phyloP scores from a whole-genome alignment of 2,797 vertebrate species.

The Fistularia tabacaria region DNA sequence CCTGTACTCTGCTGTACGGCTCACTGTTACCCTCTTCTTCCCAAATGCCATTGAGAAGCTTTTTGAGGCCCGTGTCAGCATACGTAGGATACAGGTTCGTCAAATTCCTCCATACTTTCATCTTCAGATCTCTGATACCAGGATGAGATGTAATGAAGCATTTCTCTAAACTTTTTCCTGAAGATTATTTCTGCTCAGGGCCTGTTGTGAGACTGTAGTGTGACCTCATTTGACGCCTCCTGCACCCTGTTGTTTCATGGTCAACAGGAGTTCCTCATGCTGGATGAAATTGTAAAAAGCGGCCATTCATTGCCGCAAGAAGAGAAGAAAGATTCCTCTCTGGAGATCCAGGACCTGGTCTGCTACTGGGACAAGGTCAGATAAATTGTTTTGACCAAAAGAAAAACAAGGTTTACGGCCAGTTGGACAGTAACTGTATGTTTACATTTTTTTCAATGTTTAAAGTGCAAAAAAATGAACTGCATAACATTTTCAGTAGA shows the following conservation, averaged over 20 bases:
- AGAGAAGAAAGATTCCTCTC: conserved; percentile 55
- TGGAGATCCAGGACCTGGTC: conserved; percentile 65
- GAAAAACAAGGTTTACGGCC: too few relatives aligned
- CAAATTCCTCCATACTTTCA: too few relatives aligned
- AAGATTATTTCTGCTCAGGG: too few relatives aligned
- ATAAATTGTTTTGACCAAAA: not conserved
- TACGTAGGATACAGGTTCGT: conserved; percentile 87
- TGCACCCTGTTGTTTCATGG: not conserved
- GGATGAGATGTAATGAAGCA: too few relatives aligned
- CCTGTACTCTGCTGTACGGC: conserved; percentile 81
- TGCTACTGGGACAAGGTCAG: conserved; percentile 83
- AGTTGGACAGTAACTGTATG: too few relatives aligned
- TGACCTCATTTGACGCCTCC: not conserved
- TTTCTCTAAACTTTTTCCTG: too few relatives aligned
- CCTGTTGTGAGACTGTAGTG: too few relatives aligned
- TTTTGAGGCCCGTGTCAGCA: conserved; percentile 84
- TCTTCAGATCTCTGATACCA: not conserved
- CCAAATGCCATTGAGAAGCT: conserved; percentile 85
- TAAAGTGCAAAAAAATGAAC: too few relatives aligned
- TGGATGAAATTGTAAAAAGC: conserved; percentile 77
- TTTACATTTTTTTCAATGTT: too few relatives aligned
- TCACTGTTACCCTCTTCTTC: conserved; percentile 94
- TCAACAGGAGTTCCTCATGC: conserved; percentile 77
- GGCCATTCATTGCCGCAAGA: conserved; percentile 19
- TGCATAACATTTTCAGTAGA: too few relatives aligned